Evolutionary conservation across 2,888 invertebrate genomes (phyloP), one percentile per base, ranked within the genome.

Genomic region (Bugulina stolonifera): DNA sequence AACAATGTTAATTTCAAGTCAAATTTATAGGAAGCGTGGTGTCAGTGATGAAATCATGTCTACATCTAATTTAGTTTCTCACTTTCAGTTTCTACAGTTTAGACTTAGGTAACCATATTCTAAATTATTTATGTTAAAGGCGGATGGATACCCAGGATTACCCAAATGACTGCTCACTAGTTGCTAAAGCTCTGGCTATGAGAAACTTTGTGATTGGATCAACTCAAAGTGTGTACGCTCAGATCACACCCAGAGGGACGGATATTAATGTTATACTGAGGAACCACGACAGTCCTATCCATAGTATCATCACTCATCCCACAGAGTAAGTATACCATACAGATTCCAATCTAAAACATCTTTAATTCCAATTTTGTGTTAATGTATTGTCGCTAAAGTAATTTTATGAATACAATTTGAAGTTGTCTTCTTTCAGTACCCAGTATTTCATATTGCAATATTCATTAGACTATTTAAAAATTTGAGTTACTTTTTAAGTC

Each of bases 121-220:
- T 52, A 52, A 52, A 52, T 14, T 14, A 10, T 52, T 52, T 22
- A 10, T 22, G n/a, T 52, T 69, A 3, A 5, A 52, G 70, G 27
- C 54, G 43, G 10, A 69, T 69, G 54, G 79, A 80, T 72, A 78
- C 76, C 27, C 76, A 77, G 18, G 78, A 79, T 25, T 84, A 79
- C 73, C 83, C 83, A 3, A 77, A 78, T 23, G 83, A 83, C 77
- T 81, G 82, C 35, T 84, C 83, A n/a, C 82, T 83, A 32, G 76
- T 77, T 34, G 81, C 80, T 27, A 79, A 77, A 32, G 78, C 79
- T 72, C 82, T 85, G 77, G 78, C 80, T 14, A 77, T 82, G 72
- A 77, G 79, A 71, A 81, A 84, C 75, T 85, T 84, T 77, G 80
- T 82, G 22, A 78, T 85, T 35, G 81, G 83, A 1, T 81, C 84